phyloP scores from a whole-genome alignment of 2,113 vertebrate genomes.

The Nettapus auritus region DNA sequence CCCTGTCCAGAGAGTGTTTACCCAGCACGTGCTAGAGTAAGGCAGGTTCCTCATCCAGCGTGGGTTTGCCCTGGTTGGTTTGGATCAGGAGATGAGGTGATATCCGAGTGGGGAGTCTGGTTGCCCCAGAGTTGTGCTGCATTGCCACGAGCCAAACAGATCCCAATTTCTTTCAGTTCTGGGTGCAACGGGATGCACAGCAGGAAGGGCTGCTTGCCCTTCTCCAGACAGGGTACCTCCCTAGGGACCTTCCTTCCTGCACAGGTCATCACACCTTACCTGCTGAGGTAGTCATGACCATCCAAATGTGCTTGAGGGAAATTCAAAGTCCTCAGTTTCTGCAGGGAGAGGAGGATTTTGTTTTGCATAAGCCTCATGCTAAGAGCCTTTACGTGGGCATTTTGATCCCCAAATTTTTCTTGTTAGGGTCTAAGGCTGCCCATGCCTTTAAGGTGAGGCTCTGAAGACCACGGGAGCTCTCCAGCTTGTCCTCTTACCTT shows the following conservation, averaged over 20 bases:
- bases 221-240: background rate
- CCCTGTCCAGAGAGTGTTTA: accelerated
- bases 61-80: background rate
- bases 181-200: too few species aligned
- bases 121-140: background rate
- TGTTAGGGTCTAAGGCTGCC: background rate
- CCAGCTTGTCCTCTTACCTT: background rate
- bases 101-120: background rate
- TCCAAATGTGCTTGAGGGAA: background rate
- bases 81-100: background rate
- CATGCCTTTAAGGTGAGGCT: constrained; percentile 12
- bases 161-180: background rate
- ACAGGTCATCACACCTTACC: background rate
- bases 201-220: background rate
- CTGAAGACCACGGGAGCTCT: background rate
- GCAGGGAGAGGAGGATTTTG: background rate
- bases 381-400: background rate
- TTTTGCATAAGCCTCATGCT: background rate
- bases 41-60: background rate
- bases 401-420: constrained; percentile 3
- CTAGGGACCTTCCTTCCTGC: background rate
- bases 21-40: background rate
- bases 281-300: background rate
- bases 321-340: background rate
- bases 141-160: background rate